A percentile compares a stretch with the other conserved stretches of the same genome.
Conservation (phyloP, 2,113 vertebrate genomes). For the Myiagra hebetior region DNA sequence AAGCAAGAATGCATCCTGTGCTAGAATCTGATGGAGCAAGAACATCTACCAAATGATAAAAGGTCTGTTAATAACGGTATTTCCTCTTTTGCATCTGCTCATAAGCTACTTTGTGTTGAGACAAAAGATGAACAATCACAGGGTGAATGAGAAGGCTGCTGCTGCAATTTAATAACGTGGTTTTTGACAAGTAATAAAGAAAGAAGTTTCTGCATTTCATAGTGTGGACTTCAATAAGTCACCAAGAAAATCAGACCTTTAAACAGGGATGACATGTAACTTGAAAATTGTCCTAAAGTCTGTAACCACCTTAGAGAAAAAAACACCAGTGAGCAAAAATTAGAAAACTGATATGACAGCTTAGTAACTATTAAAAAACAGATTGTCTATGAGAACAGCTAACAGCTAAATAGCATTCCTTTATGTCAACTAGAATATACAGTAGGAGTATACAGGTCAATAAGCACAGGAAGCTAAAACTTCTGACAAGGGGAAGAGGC, state of each 20-base stretch:
- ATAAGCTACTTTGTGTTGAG: neutral
- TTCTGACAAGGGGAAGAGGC: neutral
- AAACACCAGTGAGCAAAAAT: neutral
- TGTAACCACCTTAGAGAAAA: neutral
- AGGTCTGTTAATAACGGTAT: neutral
- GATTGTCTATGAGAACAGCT: neutral
- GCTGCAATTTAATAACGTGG: neutral
- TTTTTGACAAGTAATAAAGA: neutral
- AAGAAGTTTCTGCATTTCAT: neutral
- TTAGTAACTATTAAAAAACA: neutral
- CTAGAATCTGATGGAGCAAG: neutral
- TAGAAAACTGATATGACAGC: neutral
- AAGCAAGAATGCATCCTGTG: neutral
- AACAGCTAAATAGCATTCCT: neutral
- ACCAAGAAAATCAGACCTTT: neutral
- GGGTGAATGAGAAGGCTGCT: neutral
- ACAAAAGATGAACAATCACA: neutral
- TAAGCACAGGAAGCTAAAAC: neutral
- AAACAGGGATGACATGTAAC: neutral
- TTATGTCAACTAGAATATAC: neutral
- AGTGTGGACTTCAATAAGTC: fast-evolving
- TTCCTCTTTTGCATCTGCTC: neutral
- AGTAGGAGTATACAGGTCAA: neutral
- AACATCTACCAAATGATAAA: neutral
- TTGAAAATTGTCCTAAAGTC: neutral